Percentiles rank a stretch among this genome's conserved stretches.
Evolutionary conservation across 2,113 vertebrate genomes (phyloP).

Genomic region (Suncus etruscus): DNA sequence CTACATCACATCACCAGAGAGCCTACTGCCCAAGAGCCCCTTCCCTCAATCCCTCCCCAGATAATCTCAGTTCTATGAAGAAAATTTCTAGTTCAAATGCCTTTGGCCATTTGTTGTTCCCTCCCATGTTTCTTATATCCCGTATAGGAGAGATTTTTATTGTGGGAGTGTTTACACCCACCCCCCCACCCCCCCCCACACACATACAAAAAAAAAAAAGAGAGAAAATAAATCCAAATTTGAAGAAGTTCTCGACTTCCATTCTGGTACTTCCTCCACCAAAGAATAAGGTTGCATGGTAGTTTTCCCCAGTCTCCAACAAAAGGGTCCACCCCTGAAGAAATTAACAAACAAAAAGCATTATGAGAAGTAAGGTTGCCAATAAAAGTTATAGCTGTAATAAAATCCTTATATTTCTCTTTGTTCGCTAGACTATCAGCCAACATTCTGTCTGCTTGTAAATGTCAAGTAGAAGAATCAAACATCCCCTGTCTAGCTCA

Average conservation of each 20-base stretch:
- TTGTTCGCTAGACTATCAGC: not conserved
- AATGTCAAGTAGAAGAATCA: not conserved
- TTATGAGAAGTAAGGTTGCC: not conserved
- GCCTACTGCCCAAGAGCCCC: no score
- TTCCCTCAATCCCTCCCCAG: no score
- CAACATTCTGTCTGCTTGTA: not conserved
- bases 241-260: not conserved
- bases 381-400: not conserved
- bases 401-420: accelerated
- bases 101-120: no score
- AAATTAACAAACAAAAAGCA: not conserved
- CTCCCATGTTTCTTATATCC: no score
- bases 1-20: no score
- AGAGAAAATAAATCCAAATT: not conserved
- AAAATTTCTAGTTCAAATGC: no score
- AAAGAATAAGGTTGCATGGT: not conserved
- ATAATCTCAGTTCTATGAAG: no score
- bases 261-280: not conserved
- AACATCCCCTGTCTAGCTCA: not conserved
- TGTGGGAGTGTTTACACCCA: no score
- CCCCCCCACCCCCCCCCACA: no score
- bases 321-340: not conserved
- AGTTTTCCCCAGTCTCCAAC: not conserved
- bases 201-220: no score
- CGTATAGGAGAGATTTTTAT: no score